Conservation (phyloP, 2,888 invertebrate genomes). For the Caenorhabditis sp. region DNA sequence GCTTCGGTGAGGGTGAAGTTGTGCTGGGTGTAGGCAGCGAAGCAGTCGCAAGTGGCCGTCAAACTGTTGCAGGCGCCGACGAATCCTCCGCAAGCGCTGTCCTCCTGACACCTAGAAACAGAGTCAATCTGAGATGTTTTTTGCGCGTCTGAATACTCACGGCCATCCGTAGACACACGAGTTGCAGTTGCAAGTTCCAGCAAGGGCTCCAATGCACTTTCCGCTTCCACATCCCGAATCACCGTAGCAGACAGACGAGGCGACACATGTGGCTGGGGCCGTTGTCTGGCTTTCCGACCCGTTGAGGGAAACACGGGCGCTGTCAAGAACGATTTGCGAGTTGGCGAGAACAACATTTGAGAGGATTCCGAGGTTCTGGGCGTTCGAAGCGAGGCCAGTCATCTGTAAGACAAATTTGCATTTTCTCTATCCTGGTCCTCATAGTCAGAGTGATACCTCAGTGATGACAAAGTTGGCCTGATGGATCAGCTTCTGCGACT, state of each 20-base stretch:
- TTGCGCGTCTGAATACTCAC: constrained; percentile 13
- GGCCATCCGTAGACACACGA: constrained; percentile 54
- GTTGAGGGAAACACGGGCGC: constrained; percentile 27
- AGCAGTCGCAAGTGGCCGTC: constrained; percentile 56
- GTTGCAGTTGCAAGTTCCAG: constrained; percentile 59
- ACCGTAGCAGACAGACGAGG: constrained; percentile 47
- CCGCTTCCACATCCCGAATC: constrained; percentile 50
- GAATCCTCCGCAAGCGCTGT: constrained; percentile 57
- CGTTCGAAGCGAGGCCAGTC: constrained; percentile 48
- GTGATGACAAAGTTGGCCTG: constrained; percentile 50
- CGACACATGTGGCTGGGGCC: constrained; percentile 22
- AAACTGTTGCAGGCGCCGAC: constrained; percentile 48
- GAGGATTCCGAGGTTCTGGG: constrained; percentile 44
- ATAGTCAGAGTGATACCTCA: too few relatives aligned
- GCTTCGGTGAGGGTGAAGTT: constrained; percentile 51
- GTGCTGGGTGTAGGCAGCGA: constrained; percentile 42
- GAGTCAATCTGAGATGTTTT: too few relatives aligned
- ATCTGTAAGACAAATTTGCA: constrained; percentile 46
- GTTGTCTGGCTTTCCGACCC: constrained; percentile 3
- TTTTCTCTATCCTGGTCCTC: too few relatives aligned
- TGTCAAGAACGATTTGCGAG: constrained; percentile 46
- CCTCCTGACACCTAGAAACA: constrained; percentile 54
- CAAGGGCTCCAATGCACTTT: constrained; percentile 55
- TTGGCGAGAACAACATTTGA: constrained; percentile 38
- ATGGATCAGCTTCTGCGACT: constrained; percentile 54